Evolutionary conservation across 1,140 invertebrate genomes (phyloP).

Genomic region (Musca vetustissima): DNA sequence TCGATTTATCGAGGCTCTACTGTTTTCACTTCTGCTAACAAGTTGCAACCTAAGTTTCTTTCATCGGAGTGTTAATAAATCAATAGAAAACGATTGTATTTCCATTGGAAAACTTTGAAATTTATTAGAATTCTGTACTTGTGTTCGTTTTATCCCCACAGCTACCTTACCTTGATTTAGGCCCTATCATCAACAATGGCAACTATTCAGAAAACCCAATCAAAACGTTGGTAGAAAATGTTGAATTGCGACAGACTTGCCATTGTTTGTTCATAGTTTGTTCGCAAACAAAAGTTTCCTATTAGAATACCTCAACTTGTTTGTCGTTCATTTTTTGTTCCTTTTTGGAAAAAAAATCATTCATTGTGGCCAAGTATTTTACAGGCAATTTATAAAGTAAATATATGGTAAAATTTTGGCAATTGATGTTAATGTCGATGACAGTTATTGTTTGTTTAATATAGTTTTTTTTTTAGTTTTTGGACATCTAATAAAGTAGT

Average conservation of each 20-base stretch:
- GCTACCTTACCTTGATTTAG: background rate
- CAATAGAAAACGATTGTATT: background rate
- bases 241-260: conserved; percentile 8
- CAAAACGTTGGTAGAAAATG: background rate
- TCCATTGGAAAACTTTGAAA: conserved; percentile 17
- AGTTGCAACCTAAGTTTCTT: too few relatives aligned
- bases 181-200: too few relatives aligned
- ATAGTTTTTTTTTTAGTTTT: background rate
- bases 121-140: conserved; percentile 12
- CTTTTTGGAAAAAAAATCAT: too few relatives aligned
- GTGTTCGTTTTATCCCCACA: background rate
- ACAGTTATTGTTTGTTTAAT: background rate
- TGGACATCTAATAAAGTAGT: too few relatives aligned
- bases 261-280: too few relatives aligned
- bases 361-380: conserved; percentile 2
- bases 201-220: too few relatives aligned
- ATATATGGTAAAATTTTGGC: background rate
- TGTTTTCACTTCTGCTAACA: too few relatives aligned
- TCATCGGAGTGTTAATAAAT: background rate
- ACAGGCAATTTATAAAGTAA: conserved; percentile 18
- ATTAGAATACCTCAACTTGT: too few relatives aligned
- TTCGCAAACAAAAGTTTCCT: too few relatives aligned
- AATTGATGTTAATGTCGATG: conserved; percentile 13
- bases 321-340: too few relatives aligned
- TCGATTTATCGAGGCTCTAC: too few relatives aligned